A percentile compares a stretch with the other conserved stretches of the same genome.
These are phyloP conservation scores for Gymnodraco acuticeps DNA, from an alignment of 2,797 vertebrate species.

Conservation along the genomic window DNA sequence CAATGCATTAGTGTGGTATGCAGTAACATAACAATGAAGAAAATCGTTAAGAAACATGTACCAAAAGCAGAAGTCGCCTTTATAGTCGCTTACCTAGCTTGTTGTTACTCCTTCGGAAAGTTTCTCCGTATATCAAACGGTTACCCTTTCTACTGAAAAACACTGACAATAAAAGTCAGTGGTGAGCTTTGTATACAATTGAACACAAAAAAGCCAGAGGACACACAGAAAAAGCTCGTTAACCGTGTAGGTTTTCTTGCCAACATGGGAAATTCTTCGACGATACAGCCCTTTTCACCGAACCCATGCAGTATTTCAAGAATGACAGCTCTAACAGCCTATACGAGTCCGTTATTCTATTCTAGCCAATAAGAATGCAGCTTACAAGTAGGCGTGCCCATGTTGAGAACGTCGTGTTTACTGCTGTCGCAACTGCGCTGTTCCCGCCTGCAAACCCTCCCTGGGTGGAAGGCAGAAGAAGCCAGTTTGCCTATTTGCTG, in stretches of 20 bases:
- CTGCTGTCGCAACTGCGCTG: constrained; percentile 70
- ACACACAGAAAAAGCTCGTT: background rate
- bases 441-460: constrained; percentile 56
- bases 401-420: constrained; percentile 73
- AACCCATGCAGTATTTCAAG: constrained; percentile 58
- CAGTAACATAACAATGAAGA: no score
- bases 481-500: fast-evolving
- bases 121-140: constrained; percentile 34
- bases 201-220: constrained; percentile 1
- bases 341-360: background rate
- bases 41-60: background rate
- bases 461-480: background rate
- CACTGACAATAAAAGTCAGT: constrained; percentile 18
- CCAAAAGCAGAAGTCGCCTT: constrained; percentile 50
- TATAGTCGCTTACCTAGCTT: constrained; percentile 63
- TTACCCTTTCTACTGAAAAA: constrained; percentile 1
- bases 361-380: constrained; percentile 62
- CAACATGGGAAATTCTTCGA: constrained; percentile 47
- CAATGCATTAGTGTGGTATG: background rate
- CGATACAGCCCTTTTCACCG: background rate
- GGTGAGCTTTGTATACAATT: background rate
- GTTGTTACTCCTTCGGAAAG: constrained; percentile 54
- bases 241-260: constrained; percentile 2
- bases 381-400: constrained; percentile 55
- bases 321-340: constrained; percentile 66